Conservation (phyloP, 37 sponge, comb jelly and placozoan species). For the Crambe crambe region DNA sequence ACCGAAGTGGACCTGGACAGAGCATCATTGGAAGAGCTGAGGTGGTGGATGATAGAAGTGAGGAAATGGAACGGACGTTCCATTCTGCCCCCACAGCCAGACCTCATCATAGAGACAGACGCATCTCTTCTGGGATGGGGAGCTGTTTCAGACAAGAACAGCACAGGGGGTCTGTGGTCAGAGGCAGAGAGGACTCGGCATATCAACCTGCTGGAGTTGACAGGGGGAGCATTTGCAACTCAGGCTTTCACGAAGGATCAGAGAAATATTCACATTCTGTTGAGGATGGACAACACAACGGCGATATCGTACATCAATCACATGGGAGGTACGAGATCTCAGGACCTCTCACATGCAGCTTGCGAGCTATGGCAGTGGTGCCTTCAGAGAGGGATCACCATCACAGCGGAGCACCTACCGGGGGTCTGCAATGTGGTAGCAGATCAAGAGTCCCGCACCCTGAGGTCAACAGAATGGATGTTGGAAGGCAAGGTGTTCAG, state of each 20-base stretch:
- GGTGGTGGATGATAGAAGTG: slow-evolving; percentile 20
- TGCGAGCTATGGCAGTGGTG: slow-evolving; percentile 49
- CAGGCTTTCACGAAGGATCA: slow-evolving; percentile 24
- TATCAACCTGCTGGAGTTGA: slow-evolving; percentile 60
- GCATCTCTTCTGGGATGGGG: slow-evolving; percentile 51
- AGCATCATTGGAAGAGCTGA: slow-evolving; percentile 17
- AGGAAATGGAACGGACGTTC: slow-evolving; percentile 17
- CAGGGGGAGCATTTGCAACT: slow-evolving; percentile 46
- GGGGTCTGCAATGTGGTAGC: slow-evolving; percentile 29
- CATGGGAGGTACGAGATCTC: slow-evolving; percentile 53
- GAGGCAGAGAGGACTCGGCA: slow-evolving; percentile 35
- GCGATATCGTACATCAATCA: slow-evolving; percentile 44
- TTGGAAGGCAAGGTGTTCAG: slow-evolving; percentile 1
- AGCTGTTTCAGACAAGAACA: slow-evolving; percentile 2
- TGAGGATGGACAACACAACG: slow-evolving; percentile 53
- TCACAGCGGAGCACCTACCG: slow-evolving; percentile 51
- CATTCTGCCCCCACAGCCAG: slow-evolving; percentile 2
- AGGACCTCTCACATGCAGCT: slow-evolving; percentile 1
- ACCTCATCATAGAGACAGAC: slow-evolving; percentile 32
- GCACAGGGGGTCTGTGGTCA: slow-evolving; percentile 30
- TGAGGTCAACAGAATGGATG: slow-evolving; percentile 58
- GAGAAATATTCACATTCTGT: slow-evolving; percentile 19
- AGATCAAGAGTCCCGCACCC: slow-evolving; percentile 20
- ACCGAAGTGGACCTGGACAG: slow-evolving; percentile 5
- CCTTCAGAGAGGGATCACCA: slow-evolving; percentile 33